Evolutionary conservation across 2,113 vertebrate genomes (phyloP).

Genomic region (Pomatorhinus ruficollis): DNA sequence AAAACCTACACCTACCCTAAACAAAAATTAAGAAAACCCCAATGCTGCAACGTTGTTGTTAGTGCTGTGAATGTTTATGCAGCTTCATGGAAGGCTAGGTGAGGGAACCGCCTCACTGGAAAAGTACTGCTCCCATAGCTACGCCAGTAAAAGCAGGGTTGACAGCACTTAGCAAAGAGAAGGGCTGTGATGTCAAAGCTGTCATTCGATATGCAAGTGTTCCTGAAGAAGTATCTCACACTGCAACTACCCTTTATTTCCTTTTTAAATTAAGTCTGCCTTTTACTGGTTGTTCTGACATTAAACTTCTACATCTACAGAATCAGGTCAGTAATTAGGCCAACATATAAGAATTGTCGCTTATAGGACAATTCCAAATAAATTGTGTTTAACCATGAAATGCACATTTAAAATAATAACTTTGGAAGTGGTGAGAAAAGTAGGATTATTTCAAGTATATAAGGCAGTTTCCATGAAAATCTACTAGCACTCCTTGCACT

Average conservation of each 20-base stretch:
- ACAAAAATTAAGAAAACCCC: not conserved
- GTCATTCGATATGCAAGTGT: fast-evolving
- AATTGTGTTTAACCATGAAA: not conserved
- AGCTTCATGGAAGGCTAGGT: not conserved
- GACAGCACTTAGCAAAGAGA: not conserved
- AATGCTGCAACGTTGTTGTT: not conserved
- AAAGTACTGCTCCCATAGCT: not conserved
- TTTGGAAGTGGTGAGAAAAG: not conserved
- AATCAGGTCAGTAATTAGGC: conserved; percentile 55
- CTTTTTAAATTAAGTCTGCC: not conserved
- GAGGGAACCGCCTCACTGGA: not conserved
- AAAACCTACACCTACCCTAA: not conserved
- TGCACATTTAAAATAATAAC: not conserved
- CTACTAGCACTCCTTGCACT: not conserved
- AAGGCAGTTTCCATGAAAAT: not conserved
- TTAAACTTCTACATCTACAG: not conserved
- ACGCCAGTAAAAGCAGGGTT: not conserved
- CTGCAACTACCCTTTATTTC: not conserved
- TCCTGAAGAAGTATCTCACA: not conserved
- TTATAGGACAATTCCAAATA: not conserved
- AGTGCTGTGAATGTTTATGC: not conserved
- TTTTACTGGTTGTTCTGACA: not conserved
- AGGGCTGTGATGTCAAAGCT: not conserved
- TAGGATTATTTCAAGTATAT: not conserved
- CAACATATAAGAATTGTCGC: not conserved